Conservation (phyloP, 2,888 invertebrate genomes). For the Stictocephala bisonia region DNA sequence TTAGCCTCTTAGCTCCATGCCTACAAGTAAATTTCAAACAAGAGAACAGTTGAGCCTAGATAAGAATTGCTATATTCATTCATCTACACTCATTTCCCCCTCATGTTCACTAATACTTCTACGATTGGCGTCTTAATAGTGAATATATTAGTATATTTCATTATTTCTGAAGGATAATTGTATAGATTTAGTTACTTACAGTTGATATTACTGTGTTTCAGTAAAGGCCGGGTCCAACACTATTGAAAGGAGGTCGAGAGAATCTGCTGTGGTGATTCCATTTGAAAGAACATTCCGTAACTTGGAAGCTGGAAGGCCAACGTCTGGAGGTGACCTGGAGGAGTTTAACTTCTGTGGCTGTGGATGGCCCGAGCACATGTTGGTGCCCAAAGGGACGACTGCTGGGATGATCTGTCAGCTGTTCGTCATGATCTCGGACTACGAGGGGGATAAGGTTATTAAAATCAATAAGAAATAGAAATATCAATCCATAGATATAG, state of each 20-base stretch:
- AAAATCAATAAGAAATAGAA: too few relatives aligned
- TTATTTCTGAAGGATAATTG: too few relatives aligned
- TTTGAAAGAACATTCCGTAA: conserved; percentile 84
- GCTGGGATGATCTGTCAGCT: conserved; percentile 62
- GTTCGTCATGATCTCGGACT: conserved; percentile 64
- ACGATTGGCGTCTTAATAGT: too few relatives aligned
- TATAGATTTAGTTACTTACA: background rate
- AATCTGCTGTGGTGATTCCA: conserved; percentile 85
- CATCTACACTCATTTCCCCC: too few relatives aligned
- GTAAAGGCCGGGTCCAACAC: conserved; percentile 50
- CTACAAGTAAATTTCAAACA: too few relatives aligned
- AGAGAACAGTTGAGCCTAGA: too few relatives aligned
- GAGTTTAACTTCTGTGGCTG: conserved; percentile 88
- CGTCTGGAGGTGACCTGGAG: conserved; percentile 65
- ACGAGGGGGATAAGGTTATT: conserved; percentile 56
- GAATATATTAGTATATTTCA: too few relatives aligned
- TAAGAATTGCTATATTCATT: too few relatives aligned
- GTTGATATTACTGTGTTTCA: conserved; percentile 42
- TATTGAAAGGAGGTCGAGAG: conserved; percentile 73
- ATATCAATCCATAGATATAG: too few relatives aligned
- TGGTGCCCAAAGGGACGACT: conserved; percentile 63
- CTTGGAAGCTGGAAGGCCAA: conserved; percentile 72
- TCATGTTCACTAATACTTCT: too few relatives aligned
- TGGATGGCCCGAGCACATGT: conserved; percentile 66
- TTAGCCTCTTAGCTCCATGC: too few relatives aligned